A percentile compares a stretch with the other conserved stretches of the same genome.
phyloP scores from a whole-genome alignment of 2,797 vertebrate genomes.

The Crenichthys baileyi region DNA sequence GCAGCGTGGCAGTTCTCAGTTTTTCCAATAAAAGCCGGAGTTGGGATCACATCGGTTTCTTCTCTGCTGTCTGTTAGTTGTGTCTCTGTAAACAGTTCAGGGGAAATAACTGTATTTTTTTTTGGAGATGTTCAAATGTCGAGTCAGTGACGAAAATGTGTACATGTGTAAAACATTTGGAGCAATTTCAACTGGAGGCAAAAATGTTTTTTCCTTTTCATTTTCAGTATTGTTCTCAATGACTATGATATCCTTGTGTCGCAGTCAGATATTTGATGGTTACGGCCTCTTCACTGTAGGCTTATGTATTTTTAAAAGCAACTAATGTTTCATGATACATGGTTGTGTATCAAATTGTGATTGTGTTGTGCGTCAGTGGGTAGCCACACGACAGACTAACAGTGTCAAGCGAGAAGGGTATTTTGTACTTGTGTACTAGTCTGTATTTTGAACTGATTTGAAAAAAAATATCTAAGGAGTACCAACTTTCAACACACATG shows the following conservation, averaged over 20 bases:
- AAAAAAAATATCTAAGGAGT: slow-evolving; percentile 49
- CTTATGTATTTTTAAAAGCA: slow-evolving; percentile 72
- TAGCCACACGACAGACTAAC: slow-evolving; percentile 74
- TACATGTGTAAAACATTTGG: slow-evolving; percentile 68
- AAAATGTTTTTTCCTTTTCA: slow-evolving; percentile 42
- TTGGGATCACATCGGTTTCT: slow-evolving; percentile 25
- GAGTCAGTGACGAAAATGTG: slow-evolving; percentile 67
- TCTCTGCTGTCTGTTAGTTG: slow-evolving; percentile 18
- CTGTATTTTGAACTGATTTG: slow-evolving; percentile 66
- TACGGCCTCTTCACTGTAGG: slow-evolving; percentile 60
- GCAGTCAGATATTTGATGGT: slow-evolving; percentile 75
- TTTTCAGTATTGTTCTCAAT: slow-evolving; percentile 73
- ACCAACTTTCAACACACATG: slow-evolving; percentile 43
- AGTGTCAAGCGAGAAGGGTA: slow-evolving; percentile 76
- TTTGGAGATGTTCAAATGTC: slow-evolving; percentile 66
- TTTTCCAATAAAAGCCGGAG: slow-evolving; percentile 34
- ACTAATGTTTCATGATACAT: slow-evolving; percentile 77
- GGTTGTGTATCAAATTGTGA: slow-evolving; percentile 82
- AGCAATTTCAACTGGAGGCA: slow-evolving; percentile 55
- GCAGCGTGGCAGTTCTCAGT: slow-evolving; percentile 43
- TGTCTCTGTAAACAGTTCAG: slow-evolving; percentile 35
- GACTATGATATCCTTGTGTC: slow-evolving; percentile 72
- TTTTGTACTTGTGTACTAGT: slow-evolving; percentile 77
- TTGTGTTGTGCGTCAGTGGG: slow-evolving; percentile 86
- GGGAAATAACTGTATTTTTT: slow-evolving; percentile 45